Evolutionary conservation across 2,113 vertebrate species (phyloP), one percentile per base, ranked within the genome.

Genomic region (Calypte anna): DNA sequence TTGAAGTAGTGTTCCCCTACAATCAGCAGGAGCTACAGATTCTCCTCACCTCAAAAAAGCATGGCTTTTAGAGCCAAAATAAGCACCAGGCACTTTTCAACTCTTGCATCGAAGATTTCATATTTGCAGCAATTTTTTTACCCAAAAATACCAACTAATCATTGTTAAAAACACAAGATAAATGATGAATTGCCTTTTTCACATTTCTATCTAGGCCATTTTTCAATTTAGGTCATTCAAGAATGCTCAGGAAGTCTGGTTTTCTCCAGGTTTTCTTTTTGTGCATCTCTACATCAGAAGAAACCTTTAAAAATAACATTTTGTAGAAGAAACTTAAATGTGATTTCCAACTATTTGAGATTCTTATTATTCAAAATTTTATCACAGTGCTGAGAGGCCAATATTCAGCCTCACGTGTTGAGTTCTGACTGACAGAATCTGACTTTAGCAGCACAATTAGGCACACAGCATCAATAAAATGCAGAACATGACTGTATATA

Each of bases 1-100:
- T 80, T 72, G 66, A 79, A 67, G 67, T 40, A n/a, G 55, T 0
- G 0, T 80, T 40, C 76, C 82, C 50, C 67, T 77, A 92, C 70
- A 86, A 90, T 86, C 80, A 91, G 61, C 58, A 89, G 86, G 69
- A 86, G 59, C 53, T 88, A 38, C 33, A 74, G 86, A 88, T 70
- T 33, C 44, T 78, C 66, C 57, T 55, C 44, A 79, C 57, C 61
- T 64, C 64, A 46, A 24, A 77, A 74, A 91, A 20, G 0, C 16
- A 68, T 40, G 8, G 4, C 81, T 64, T 33, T 30, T 44, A 27
- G 55, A 55, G 57, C 31, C 72, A 72, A 92, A 91, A 53, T 10
- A 64, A 84, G 38, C 81, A 75, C 12, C 9, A 44, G 44, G 8
- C 5, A 44, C 48, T 55, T 74, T 33, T 48, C 53, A 74, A 17